phyloP scores from a whole-genome alignment of 2,113 vertebrate species.

The Ellobius talpinus region DNA sequence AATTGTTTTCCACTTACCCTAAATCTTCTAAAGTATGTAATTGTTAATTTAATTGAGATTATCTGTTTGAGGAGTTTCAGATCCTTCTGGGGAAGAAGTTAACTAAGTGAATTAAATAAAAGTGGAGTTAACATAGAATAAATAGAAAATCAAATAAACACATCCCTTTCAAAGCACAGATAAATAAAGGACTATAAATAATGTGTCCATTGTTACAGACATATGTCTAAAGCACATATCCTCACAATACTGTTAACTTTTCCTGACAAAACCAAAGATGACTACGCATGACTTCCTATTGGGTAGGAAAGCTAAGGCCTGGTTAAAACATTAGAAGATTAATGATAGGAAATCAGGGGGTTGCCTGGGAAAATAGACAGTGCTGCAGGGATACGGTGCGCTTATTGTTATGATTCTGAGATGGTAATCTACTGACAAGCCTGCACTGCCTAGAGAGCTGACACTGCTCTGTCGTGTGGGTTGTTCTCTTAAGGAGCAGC shows the following conservation, averaged over 20 bases:
- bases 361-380: background rate
- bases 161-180: background rate
- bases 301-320: background rate
- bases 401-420: background rate
- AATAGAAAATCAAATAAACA: background rate
- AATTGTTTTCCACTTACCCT: background rate
- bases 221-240: background rate
- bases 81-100: background rate
- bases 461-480: background rate
- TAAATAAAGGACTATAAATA: background rate
- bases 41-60: conserved; percentile 10
- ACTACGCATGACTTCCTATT: background rate
- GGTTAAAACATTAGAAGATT: background rate
- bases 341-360: background rate
- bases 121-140: background rate
- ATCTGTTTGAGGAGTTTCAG: conserved; percentile 2
- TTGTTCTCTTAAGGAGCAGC: background rate
- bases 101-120: conserved; percentile 3
- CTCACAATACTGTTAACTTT: background rate
- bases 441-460: background rate
- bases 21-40: background rate
- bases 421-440: background rate
- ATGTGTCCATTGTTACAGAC: background rate
- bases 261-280: background rate
- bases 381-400: background rate